A percentile compares a stretch with the other conserved stretches of the same genome.
These are phyloP conservation scores for Yasuhikotakia modesta DNA, from an alignment of 2,797 vertebrate species.

Conservation along the genomic window DNA sequence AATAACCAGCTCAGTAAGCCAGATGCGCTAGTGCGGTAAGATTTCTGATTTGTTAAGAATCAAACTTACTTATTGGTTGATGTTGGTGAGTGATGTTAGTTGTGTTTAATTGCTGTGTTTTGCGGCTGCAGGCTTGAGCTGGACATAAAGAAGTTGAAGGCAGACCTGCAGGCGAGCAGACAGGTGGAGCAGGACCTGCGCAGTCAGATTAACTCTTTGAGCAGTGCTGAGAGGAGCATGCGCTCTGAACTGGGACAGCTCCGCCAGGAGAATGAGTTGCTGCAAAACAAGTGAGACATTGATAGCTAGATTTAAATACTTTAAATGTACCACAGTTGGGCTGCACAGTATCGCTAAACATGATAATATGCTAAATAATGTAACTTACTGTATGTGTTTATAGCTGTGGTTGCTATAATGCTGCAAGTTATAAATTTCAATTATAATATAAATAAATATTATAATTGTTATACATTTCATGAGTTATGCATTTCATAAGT, in stretches of 20 bases:
- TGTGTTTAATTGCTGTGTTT: neutral
- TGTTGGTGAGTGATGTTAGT: too few species aligned
- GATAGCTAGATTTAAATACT: neutral
- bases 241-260: conserved; percentile 93
- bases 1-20: conserved; percentile 98
- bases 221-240: conserved; percentile 87
- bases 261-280: conserved; percentile 93
- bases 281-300: conserved; percentile 91
- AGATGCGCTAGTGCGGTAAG: conserved; percentile 90
- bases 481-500: too few species aligned
- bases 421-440: too few species aligned
- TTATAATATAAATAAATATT: too few species aligned
- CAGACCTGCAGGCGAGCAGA: conserved; percentile 94
- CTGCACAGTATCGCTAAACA: too few species aligned
- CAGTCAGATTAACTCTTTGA: conserved; percentile 90
- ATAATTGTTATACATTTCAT: too few species aligned
- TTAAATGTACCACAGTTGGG: too few species aligned
- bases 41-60: neutral
- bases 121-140: conserved; percentile 87
- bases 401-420: too few species aligned
- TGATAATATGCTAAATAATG: too few species aligned
- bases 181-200: conserved; percentile 95
- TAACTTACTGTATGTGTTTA: too few species aligned
- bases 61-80: neutral
- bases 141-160: conserved; percentile 97